These are phyloP conservation scores for Dallia pectoralis DNA, from an alignment of 2,797 vertebrate genomes.

Conservation along the genomic window DNA sequence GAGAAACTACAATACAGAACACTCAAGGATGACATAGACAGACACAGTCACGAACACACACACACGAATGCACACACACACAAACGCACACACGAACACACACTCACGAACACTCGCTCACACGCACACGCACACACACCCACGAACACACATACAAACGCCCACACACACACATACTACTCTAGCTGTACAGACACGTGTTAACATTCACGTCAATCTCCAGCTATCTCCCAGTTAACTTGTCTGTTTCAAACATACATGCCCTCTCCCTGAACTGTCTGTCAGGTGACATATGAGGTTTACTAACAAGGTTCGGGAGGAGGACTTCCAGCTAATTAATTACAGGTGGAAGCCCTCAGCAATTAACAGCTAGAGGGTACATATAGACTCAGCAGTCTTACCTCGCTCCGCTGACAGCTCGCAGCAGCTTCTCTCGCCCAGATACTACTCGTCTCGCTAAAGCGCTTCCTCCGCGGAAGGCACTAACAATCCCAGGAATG, in stretches of 20 bases:
- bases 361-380: no score
- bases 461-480: no score
- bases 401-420: no score
- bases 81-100: slow-evolving; percentile 3
- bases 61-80: slow-evolving; percentile 7
- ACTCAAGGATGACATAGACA: slow-evolving; percentile 21
- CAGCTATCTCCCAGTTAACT: slow-evolving; percentile 24
- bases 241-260: slow-evolving; percentile 49
- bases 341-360: no score
- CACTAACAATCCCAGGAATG: no score
- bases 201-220: neutral
- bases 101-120: neutral
- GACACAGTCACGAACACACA: neutral
- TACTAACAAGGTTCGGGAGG: no score
- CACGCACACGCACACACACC: no score
- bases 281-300: slow-evolving; percentile 58
- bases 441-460: no score
- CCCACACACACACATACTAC: neutral
- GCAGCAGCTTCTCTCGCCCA: no score
- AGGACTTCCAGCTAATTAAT: no score
- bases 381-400: no score
- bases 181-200: neutral
- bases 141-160: neutral
- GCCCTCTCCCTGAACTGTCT: slow-evolving; percentile 52
- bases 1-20: slow-evolving; percentile 27